Evolutionary conservation across 35 echinoderm and acorn worm genomes (phyloP), one percentile per base, ranked within the genome.

Genomic region (Amphiura filiformis): DNA sequence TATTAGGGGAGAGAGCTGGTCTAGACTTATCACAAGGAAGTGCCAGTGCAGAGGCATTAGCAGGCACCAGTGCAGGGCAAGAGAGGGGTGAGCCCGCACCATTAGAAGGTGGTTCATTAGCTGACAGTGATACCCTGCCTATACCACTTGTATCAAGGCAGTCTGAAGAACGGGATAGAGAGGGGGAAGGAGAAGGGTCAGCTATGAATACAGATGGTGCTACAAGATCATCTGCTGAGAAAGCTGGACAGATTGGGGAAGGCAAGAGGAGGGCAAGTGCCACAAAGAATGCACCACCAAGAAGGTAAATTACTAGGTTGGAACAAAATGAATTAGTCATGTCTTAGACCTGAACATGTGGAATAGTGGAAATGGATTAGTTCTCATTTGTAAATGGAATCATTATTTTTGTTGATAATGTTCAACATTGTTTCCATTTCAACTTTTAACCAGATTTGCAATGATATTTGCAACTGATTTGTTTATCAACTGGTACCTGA

Each of bases 111-210:
- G 1, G 7, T 23, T 70, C 61, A n/a, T 70, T 70, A n/a, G 61
- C 61, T 15, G 26, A 23, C 26, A 75, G 14, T 26, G 85, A 87
- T 77, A 70, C 85, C 13, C 33, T 49, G 13, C 37, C 85, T 3
- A 11, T 70, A 4, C 26, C 61, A 11, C 61, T 70, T 15, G 61
- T 70, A 70, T 70, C 41, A 47, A 47, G 41, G 17, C 41, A 47
- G 41, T 47, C 61, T 70, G 61, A 70, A n/a, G 61, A 70, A 30
- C 61, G 26, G 14, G 85, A 78, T 42, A 37, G 65, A 32, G 85
- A 87, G 38, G 75, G 76, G 30, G 85, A 76, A 34, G 75, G 85
- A n/a, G 40, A 39, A 9, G 78, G 85, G 37, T 77, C 38, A 78
- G 39, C 75, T 52, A n/a, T 36, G 9, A 31, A 64, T 18, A 70